These are phyloP conservation scores for Cinclus mexicanus DNA, from an alignment of 2,113 vertebrate genomes.

Conservation along the genomic window DNA sequence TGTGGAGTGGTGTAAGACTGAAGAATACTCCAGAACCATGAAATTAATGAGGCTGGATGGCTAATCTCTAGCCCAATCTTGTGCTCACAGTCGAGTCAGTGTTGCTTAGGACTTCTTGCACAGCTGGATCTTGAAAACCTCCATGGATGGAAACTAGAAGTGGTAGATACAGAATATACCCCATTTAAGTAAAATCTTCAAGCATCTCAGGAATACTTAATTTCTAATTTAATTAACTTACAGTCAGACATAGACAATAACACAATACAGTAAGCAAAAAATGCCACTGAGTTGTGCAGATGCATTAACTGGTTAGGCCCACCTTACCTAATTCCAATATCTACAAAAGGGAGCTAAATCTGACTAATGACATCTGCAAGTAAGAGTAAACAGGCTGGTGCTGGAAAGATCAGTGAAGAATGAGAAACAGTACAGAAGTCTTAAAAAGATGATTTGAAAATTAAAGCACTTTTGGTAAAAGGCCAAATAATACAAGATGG, in stretches of 20 bases:
- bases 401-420: not conserved
- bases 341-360: not conserved
- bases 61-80: not conserved
- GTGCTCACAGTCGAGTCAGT: not conserved
- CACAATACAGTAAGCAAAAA: not conserved
- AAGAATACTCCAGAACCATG: not conserved
- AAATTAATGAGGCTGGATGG: fast-evolving
- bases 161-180: not conserved
- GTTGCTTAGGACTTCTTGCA: not conserved
- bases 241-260: not conserved
- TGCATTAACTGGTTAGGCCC: not conserved
- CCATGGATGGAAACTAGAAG: not conserved
- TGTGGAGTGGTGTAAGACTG: not conserved
- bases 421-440: not conserved
- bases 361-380: not conserved
- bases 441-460: not conserved
- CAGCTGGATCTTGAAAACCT: not conserved
- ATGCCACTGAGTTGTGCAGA: not conserved
- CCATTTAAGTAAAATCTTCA: not conserved
- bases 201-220: not conserved
- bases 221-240: not conserved
- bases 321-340: not conserved
- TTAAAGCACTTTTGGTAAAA: not conserved
- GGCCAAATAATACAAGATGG: not conserved
- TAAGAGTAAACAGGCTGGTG: not conserved